These are phyloP conservation scores for Poecilia gillii DNA, from an alignment of 2,797 vertebrate species.

Conservation along the genomic window DNA sequence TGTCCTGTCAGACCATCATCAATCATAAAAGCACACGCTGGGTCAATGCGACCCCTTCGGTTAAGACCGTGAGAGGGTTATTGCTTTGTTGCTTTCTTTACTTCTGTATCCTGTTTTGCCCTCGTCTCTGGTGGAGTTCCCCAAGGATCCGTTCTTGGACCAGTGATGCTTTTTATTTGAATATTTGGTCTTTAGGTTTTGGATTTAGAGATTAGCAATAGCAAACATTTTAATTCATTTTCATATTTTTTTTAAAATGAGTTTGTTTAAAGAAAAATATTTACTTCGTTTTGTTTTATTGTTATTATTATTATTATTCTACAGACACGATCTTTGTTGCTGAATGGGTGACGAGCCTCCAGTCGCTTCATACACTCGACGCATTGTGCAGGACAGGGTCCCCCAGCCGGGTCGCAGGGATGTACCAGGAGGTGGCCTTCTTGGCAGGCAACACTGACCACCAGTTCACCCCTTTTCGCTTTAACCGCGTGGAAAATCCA, in stretches of 20 bases:
- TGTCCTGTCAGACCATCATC: too few species aligned
- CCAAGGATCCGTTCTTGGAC: neutral
- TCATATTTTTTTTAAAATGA: neutral
- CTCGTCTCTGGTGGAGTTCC: neutral
- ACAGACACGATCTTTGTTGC: constrained; percentile 62
- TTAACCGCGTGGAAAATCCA: constrained; percentile 83
- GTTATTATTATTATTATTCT: constrained; percentile 3
- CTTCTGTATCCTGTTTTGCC: neutral
- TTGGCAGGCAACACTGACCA: constrained; percentile 86
- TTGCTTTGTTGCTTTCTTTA: neutral
- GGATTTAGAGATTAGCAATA: neutral
- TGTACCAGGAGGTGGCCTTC: constrained; percentile 90
- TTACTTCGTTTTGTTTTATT: constrained; percentile 16
- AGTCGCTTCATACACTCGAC: constrained; percentile 24
- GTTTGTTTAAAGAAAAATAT: neutral
- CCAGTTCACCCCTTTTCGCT: constrained; percentile 81
- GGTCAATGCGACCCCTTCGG: too few species aligned
- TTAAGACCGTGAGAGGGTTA: too few species aligned
- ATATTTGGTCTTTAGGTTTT: neutral
- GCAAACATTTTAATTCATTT: neutral
- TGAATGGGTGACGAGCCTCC: constrained; percentile 65
- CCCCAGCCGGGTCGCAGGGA: constrained; percentile 61
- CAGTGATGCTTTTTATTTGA: neutral
- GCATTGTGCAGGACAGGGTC: constrained; percentile 42
- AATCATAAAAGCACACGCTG: too few species aligned